phyloP scores from a whole-genome alignment of 2,888 invertebrate genomes.

The Dendrolimus houi region DNA sequence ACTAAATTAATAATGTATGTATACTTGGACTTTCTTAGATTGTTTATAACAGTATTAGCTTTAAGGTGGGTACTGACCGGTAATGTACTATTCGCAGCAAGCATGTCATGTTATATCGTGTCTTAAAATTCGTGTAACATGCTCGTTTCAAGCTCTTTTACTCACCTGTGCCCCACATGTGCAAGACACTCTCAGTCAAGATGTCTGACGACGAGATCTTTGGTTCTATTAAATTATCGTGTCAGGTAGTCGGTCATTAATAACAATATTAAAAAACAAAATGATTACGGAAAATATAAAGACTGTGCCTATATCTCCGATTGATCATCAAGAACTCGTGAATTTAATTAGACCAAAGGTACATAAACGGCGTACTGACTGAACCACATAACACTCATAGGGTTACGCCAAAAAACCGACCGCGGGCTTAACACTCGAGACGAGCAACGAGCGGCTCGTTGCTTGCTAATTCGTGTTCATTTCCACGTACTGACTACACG shows the following conservation, averaged over 20 bases:
- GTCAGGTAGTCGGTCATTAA: slow-evolving; percentile 11
- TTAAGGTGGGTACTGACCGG: too few species aligned
- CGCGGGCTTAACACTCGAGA: not conserved
- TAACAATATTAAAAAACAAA: slow-evolving; percentile 9
- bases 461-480: not conserved
- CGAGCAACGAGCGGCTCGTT: not conserved
- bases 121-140: too few species aligned
- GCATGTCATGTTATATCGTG: too few species aligned
- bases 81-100: too few species aligned
- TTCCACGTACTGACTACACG: not conserved
- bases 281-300: slow-evolving; percentile 10
- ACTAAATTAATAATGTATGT: too few species aligned
- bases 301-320: not conserved
- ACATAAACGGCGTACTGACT: not conserved
- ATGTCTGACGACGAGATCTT: too few species aligned
- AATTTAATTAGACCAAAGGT: not conserved
- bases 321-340: not conserved
- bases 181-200: too few species aligned
- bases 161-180: too few species aligned
- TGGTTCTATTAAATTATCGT: not conserved
- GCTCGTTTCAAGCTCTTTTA: too few species aligned
- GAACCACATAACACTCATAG: not conserved
- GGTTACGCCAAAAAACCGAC: too few species aligned
- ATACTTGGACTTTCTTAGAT: too few species aligned
- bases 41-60: too few species aligned